Evolutionary conservation across 2,113 vertebrate genomes (phyloP).

Genomic region (Pimephales promelas): DNA sequence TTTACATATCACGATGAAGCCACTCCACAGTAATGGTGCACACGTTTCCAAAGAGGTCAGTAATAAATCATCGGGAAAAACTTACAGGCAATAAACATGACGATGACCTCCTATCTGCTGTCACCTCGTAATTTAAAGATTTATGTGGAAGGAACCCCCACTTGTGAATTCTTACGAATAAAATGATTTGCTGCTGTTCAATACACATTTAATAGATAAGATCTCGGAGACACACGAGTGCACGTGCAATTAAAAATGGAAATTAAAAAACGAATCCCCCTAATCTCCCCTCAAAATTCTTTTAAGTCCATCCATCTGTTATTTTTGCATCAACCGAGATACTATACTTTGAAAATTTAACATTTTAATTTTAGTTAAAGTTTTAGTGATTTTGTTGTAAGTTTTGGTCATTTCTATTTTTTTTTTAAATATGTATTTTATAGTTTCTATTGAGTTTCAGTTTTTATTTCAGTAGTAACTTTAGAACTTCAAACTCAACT

Average conservation of each 20-base stretch:
- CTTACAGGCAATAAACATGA: neutral
- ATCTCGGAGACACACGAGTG: neutral
- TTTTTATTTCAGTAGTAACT: neutral
- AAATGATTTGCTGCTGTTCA: neutral
- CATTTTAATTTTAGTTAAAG: neutral
- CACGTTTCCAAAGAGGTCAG: constrained; percentile 51
- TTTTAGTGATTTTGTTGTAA: neutral
- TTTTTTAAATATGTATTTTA: neutral
- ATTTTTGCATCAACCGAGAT: neutral
- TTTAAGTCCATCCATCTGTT: too few species aligned
- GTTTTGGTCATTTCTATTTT: neutral
- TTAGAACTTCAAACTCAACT: neutral
- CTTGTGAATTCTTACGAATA: neutral
- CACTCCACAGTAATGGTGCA: constrained; percentile 35
- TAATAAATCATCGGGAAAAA: neutral
- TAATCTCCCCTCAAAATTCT: too few species aligned
- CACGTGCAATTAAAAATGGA: neutral
- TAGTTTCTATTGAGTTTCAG: too few species aligned
- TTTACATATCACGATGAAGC: constrained; percentile 79
- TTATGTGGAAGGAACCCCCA: neutral
- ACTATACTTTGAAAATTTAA: neutral
- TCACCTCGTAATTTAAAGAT: neutral
- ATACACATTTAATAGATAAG: neutral
- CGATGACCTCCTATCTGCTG: neutral
- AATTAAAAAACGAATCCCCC: too few species aligned